Evolutionary conservation across 2,888 invertebrate species (phyloP), one percentile per base, ranked within the genome.

Genomic region (Ecliptopera silaceata): DNA sequence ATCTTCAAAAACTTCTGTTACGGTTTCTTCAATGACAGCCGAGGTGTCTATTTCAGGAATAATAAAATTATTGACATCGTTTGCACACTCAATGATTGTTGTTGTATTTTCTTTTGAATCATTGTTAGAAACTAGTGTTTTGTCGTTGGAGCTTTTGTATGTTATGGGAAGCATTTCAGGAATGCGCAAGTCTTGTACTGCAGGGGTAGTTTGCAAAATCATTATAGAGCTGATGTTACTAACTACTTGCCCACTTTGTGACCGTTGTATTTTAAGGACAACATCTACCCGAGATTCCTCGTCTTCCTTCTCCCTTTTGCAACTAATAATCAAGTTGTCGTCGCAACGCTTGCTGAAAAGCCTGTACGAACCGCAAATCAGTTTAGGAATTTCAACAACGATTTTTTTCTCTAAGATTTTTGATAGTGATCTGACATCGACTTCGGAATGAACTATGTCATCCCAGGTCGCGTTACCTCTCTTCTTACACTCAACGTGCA

Each of bases 381-480:
- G 46, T 65, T 84, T 86, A 0, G 90, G 90, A 11, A 90, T 72
- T 73, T 88, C 82, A 6, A 89, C 59, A 4, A 86, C 66, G 34
- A 89, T 82, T 74, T 78, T 85, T 67, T 86, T 88, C 63, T 87
- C 84, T 13, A 90, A 70, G 58, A 88, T 81, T 69, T 84, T 89
- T 0, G 84, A 81, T 15, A 90, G 66, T 2, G 82, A 84, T 61
- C 83, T 76, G 1, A 89, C 56, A 59, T 90, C 88, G n/a, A 89
- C 76, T 70, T 84, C 85, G 1, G 89, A 87, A 63, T 82, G 86
- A 8, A 88, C 80, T 36, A 84, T 71, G 29, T 87, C 84, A 57
- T 87, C 80, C 86, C 86, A 86, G 2, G 71, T 79, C 3, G 73
- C 65, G 4, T 59, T 55, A 0, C 72, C 71, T 15, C 68, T 71